Conservation (phyloP, 2,888 invertebrate genomes). For the Lasius fuliginosus region DNA sequence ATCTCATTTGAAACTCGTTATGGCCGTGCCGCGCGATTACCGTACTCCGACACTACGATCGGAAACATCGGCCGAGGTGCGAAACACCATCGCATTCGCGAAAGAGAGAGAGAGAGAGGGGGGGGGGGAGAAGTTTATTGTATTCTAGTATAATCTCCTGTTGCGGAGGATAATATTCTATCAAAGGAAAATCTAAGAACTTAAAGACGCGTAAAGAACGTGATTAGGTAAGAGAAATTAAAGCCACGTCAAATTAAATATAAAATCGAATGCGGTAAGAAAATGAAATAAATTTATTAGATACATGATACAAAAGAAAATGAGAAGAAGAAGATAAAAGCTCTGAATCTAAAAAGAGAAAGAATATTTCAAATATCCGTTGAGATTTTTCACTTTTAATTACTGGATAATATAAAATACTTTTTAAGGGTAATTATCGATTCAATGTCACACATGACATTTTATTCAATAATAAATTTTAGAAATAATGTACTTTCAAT, state of each 20-base stretch:
- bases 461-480: not conserved
- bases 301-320: not conserved
- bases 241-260: not conserved
- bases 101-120: not conserved
- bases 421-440: not conserved
- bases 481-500: not conserved
- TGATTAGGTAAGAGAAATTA: not conserved
- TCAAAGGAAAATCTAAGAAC: not conserved
- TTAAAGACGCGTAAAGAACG: not conserved
- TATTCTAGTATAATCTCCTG: not conserved
- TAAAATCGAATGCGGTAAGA: not conserved
- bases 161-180: not conserved
- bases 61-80: slow-evolving; percentile 28
- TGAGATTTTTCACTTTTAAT: not conserved
- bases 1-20: slow-evolving; percentile 78
- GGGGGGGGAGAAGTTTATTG: slow-evolving; percentile 25
- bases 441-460: not conserved
- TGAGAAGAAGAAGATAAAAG: not conserved
- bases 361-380: not conserved
- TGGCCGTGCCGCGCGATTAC: slow-evolving; percentile 38
- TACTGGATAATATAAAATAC: not conserved
- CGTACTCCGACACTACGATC: slow-evolving; percentile 40
- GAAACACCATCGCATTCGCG: slow-evolving; percentile 23
- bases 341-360: not conserved
- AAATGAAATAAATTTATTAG: not conserved